Percentiles rank a stretch among this genome's conserved stretches.
Conservation (phyloP, 92 coral and sea anemone species). For the Isaurus tuberculatus region DNA sequence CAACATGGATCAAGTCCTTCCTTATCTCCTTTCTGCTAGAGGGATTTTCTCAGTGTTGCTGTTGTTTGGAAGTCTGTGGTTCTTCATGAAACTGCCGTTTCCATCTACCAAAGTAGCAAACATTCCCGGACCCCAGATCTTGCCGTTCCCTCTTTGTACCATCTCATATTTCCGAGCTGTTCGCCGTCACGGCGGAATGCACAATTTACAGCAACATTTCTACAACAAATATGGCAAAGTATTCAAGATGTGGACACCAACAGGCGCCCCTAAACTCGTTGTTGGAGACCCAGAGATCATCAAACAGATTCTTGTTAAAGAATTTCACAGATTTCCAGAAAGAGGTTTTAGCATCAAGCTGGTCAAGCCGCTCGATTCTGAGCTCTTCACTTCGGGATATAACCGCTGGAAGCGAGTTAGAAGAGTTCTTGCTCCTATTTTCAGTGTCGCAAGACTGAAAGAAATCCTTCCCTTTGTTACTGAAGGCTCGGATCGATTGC, state of each 20-base stretch:
- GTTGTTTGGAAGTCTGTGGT: neutral
- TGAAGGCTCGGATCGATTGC: constrained; percentile 53
- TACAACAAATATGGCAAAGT: constrained; percentile 58
- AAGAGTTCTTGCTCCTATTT: constrained; percentile 55
- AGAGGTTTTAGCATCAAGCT: constrained; percentile 59
- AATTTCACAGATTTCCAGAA: constrained; percentile 61
- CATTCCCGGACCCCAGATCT: constrained; percentile 58
- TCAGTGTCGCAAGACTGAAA: constrained; percentile 58
- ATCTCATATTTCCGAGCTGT: constrained; percentile 40
- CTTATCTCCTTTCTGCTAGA: neutral
- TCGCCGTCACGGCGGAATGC: constrained; percentile 48
- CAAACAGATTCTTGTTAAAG: constrained; percentile 63
- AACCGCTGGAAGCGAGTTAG: constrained; percentile 64
- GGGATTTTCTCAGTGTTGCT: neutral
- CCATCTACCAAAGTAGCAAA: neutral
- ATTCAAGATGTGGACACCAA: constrained; percentile 28
- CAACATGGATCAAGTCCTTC: neutral
- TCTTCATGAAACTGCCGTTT: neutral
- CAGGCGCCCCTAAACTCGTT: constrained; percentile 42
- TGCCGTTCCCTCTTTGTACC: constrained; percentile 59
- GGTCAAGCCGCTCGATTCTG: constrained; percentile 64
- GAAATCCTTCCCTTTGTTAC: constrained; percentile 37
- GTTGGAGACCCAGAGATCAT: constrained; percentile 62
- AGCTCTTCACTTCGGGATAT: constrained; percentile 57
- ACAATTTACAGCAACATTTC: constrained; percentile 36